Percentiles rank a stretch among this genome's conserved stretches.
Evolutionary conservation across 2,113 vertebrate genomes (phyloP).

Genomic region (Rhadina sibilatrix): DNA sequence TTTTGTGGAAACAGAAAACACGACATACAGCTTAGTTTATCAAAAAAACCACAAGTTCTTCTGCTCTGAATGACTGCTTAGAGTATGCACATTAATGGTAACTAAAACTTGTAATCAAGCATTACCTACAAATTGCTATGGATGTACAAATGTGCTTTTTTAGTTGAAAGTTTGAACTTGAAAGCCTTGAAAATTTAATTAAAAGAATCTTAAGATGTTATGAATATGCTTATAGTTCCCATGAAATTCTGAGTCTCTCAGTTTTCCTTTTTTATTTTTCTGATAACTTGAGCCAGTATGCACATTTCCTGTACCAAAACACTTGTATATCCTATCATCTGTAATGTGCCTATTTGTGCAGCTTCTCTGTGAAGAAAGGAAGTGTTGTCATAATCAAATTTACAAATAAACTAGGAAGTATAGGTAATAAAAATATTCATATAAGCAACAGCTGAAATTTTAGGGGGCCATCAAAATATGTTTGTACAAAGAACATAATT

Average conservation of each 20-base stretch:
- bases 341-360: background rate
- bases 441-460: background rate
- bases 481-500: background rate
- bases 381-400: background rate
- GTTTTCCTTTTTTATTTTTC: background rate
- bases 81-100: background rate
- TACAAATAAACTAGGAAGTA: background rate
- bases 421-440: background rate
- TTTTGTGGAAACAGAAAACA: background rate
- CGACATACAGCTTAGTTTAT: background rate
- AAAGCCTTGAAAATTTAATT: background rate
- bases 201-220: background rate
- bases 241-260: background rate
- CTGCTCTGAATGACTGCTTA: conserved; percentile 1
- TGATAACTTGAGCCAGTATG: background rate
- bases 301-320: background rate
- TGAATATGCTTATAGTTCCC: background rate
- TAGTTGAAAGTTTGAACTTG: background rate
- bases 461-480: background rate
- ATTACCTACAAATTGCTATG: background rate
- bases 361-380: background rate
- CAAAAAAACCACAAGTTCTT: background rate
- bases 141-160: background rate
- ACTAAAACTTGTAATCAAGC: conserved; percentile 20
- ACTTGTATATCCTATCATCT: background rate